Conservation (phyloP, 2,113 vertebrate species). For the Lota lota region DNA sequence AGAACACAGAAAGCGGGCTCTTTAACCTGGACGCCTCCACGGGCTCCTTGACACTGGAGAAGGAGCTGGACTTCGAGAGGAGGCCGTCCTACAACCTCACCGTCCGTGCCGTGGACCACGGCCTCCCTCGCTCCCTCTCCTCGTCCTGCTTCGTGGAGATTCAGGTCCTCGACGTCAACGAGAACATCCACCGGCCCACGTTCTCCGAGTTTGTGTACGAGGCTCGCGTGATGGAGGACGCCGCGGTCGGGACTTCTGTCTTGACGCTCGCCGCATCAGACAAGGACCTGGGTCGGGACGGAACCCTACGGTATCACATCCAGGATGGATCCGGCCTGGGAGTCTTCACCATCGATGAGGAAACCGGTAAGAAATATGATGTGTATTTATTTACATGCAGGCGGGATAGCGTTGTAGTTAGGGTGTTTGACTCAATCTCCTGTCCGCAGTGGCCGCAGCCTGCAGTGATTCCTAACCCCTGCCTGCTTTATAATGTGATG, state of each 20-base stretch:
- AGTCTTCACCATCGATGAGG: slow-evolving; percentile 83
- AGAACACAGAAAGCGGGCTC: slow-evolving; percentile 76
- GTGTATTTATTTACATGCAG: not conserved
- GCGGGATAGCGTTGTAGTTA: no score
- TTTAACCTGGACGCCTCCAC: slow-evolving; percentile 82
- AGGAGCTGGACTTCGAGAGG: slow-evolving; percentile 90
- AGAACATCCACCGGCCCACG: slow-evolving; percentile 85
- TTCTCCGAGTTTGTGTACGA: slow-evolving; percentile 86
- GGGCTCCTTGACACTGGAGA: slow-evolving; percentile 83
- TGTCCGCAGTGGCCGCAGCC: no score
- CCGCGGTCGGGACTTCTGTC: slow-evolving; percentile 78
- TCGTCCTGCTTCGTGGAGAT: slow-evolving; percentile 88
- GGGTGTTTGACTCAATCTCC: no score
- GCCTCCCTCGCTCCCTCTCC: slow-evolving; percentile 81
- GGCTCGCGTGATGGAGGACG: slow-evolving; percentile 82
- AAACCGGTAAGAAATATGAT: slow-evolving; percentile 80
- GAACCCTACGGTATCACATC: slow-evolving; percentile 85
- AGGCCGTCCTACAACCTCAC: slow-evolving; percentile 85
- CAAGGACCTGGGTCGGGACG: slow-evolving; percentile 83
- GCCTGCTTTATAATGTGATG: no score
- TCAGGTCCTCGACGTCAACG: slow-evolving; percentile 87
- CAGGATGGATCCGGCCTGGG: slow-evolving; percentile 86
- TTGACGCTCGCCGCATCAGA: slow-evolving; percentile 80
- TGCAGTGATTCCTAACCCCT: no score
- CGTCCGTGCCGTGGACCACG: slow-evolving; percentile 83